Evolutionary conservation across 2,888 invertebrate genomes (phyloP).

Genomic region (Arctia plantaginis): DNA sequence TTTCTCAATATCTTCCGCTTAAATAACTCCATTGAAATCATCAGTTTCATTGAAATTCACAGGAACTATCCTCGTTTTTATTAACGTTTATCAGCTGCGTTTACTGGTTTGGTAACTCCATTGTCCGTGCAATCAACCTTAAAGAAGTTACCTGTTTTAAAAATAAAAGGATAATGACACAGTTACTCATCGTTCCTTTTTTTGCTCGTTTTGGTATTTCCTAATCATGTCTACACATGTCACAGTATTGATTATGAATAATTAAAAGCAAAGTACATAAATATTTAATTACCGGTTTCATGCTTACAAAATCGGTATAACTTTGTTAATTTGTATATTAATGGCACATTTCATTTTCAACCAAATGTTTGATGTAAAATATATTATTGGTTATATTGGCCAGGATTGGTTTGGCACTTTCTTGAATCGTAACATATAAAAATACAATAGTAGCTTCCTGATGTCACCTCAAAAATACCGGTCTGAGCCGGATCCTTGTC

Average conservation of each 20-base stretch:
- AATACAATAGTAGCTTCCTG: constrained; percentile 33
- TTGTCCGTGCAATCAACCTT: background rate
- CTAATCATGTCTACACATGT: background rate
- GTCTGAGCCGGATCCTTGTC: constrained; percentile 47
- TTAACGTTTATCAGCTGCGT: constrained; percentile 12
- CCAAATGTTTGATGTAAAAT: background rate
- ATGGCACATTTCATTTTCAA: background rate
- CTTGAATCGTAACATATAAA: constrained; percentile 24
- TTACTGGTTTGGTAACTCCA: constrained; percentile 11
- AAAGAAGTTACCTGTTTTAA: constrained; percentile 7
- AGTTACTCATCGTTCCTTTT: constrained; percentile 3
- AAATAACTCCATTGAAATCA: background rate
- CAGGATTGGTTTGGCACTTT: constrained; percentile 30
- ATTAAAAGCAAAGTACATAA: background rate
- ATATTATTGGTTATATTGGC: background rate
- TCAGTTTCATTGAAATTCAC: constrained; percentile 26
- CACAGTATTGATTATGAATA: background rate
- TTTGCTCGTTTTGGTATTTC: background rate
- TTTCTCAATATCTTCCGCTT: constrained; percentile 38
- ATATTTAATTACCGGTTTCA: too few relatives aligned
- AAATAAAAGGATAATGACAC: constrained; percentile 13
- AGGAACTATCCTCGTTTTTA: constrained; percentile 18
- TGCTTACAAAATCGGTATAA: background rate
- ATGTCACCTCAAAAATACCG: constrained; percentile 49
- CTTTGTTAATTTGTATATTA: background rate